A percentile compares a stretch with the other conserved stretches of the same genome.
These are phyloP conservation scores for Drosophila emarginata DNA, from an alignment of 2,888 invertebrate genomes.

Conservation along the genomic window DNA sequence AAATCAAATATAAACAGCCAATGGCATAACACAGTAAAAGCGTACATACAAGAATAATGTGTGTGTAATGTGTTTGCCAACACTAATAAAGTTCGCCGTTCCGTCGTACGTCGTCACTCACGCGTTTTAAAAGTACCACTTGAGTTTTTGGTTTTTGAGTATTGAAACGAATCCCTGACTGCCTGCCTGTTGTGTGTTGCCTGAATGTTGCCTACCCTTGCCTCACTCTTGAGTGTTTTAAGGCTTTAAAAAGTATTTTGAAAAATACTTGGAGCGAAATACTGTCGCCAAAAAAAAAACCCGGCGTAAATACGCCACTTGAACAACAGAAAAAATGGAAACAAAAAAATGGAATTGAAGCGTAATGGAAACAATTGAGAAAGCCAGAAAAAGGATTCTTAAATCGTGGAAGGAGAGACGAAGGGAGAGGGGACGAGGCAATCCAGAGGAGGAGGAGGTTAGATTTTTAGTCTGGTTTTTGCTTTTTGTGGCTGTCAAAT, in stretches of 20 bases:
- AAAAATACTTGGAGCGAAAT: constrained; percentile 42
- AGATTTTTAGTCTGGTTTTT: constrained; percentile 29
- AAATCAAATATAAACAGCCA: constrained; percentile 42
- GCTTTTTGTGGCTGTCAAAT: constrained; percentile 72
- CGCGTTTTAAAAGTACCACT: constrained; percentile 61
- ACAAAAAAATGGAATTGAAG: constrained; percentile 72
- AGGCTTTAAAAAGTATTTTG: constrained; percentile 53
- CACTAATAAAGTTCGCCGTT: constrained; percentile 62
- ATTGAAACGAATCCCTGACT: constrained; percentile 59
- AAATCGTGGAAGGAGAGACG: constrained; percentile 52
- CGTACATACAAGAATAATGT: constrained; percentile 33
- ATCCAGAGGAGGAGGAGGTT: constrained; percentile 16
- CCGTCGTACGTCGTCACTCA: constrained; percentile 41
- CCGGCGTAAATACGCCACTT: constrained; percentile 79
- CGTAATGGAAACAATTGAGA: constrained; percentile 80
- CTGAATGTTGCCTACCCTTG: constrained; percentile 13
- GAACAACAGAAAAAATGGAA: constrained; percentile 63
- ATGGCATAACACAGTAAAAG: neutral
- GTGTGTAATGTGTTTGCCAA: constrained; percentile 58
- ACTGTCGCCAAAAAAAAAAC: constrained; percentile 74
- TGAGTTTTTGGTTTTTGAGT: constrained; percentile 45
- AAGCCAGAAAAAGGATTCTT: constrained; percentile 79
- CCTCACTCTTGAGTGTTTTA: constrained; percentile 14
- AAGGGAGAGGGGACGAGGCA: constrained; percentile 19
- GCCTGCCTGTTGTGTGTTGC: neutral